phyloP scores from a whole-genome alignment of 1,140 invertebrate species.

The Matsumurasca onukii region DNA sequence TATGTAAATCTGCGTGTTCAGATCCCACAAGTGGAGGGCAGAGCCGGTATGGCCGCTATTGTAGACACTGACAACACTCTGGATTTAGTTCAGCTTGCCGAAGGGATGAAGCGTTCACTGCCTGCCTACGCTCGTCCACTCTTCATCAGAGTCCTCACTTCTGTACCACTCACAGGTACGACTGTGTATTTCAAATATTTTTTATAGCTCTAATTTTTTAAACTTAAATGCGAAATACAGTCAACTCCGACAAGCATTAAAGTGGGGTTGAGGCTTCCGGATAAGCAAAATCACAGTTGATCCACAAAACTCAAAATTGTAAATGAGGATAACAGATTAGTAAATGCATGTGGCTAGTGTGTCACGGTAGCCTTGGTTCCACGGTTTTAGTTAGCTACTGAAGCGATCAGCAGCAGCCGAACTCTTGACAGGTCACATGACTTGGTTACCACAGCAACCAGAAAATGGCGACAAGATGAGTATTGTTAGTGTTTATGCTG shows the following conservation, averaged over 20 bases:
- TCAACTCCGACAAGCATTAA: conserved; percentile 46
- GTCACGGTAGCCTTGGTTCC: no score
- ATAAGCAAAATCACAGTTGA: no score
- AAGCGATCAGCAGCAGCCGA: conserved; percentile 10
- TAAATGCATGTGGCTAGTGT: background rate
- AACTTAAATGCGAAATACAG: background rate
- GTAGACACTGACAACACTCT: conserved; percentile 69
- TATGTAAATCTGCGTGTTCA: conserved; percentile 44
- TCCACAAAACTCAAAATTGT: no score
- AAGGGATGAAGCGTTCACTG: conserved; percentile 65
- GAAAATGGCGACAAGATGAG: no score
- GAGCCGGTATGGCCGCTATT: conserved; percentile 94
- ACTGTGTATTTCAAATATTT: no score
- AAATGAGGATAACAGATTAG: background rate
- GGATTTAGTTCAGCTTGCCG: conserved; percentile 63
- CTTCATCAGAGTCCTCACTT: conserved; percentile 79
- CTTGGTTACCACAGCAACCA: no score
- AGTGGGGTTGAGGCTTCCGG: no score
- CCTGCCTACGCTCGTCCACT: conserved; percentile 85
- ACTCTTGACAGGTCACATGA: no score
- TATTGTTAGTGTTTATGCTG: background rate
- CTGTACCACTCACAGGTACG: conserved; percentile 79
- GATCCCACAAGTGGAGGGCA: conserved; percentile 83
- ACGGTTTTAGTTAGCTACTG: no score
- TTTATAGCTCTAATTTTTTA: background rate